phyloP scores from a whole-genome alignment of 2,113 vertebrate species.

The Bos taurus region DNA sequence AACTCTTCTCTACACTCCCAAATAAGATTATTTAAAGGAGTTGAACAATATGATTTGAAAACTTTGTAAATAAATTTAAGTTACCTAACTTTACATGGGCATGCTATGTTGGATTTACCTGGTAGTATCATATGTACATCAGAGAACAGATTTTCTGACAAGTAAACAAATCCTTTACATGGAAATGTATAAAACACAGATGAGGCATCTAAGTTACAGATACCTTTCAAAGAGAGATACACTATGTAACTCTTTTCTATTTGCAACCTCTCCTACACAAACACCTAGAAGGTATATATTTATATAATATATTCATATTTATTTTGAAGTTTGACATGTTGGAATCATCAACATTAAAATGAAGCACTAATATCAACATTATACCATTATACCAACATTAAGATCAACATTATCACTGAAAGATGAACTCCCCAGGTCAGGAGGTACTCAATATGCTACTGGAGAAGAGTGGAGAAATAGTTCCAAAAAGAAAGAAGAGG shows the following conservation, averaged over 20 bases:
- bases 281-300: neutral
- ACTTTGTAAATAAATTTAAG: neutral
- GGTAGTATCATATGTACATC: neutral
- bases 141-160: neutral
- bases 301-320: neutral
- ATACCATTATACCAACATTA: neutral
- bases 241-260: neutral
- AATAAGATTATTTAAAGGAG: neutral
- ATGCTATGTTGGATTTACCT: neutral
- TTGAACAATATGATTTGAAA: neutral
- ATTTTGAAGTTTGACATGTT: neutral
- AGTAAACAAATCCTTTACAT: neutral
- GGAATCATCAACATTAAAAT: neutral
- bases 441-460: neutral
- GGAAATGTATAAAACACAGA: neutral
- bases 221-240: neutral
- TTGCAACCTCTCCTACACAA: neutral
- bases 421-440: neutral
- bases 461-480: neutral
- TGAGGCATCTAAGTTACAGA: neutral
- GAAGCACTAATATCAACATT: neutral
- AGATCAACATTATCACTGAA: neutral
- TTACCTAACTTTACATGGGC: neutral
- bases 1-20: neutral
- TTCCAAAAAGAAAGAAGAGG: neutral